These are phyloP conservation scores for Cryptomyrus ogoouensis DNA, from an alignment of 2,113 vertebrate species.

Conservation along the genomic window DNA sequence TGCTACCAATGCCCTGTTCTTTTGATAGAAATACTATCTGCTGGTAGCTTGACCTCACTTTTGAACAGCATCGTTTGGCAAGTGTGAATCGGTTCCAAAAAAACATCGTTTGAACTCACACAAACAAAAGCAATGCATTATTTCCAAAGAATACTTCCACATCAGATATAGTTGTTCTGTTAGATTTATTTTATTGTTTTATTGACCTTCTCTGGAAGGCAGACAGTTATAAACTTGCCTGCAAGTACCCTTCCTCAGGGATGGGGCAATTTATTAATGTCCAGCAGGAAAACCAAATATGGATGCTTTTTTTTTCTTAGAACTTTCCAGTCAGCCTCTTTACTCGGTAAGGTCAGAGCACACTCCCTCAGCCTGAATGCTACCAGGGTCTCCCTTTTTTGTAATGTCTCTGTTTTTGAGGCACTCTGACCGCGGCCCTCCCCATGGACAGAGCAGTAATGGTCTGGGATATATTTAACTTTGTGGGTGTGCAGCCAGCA, in stretches of 20 bases:
- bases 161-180: background rate
- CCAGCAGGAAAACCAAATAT: background rate
- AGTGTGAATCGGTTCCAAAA: background rate
- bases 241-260: background rate
- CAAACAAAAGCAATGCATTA: background rate
- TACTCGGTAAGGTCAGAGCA: background rate
- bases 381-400: background rate
- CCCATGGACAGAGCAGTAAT: background rate
- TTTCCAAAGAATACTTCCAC: background rate
- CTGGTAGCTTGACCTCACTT: background rate
- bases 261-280: conserved; percentile 2
- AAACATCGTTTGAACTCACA: background rate
- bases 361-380: background rate
- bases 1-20: no score
- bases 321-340: background rate
- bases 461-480: background rate
- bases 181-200: background rate
- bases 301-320: background rate
- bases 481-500: background rate
- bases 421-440: background rate
- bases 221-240: conserved; percentile 8
- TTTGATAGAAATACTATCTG: background rate
- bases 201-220: conserved; percentile 1
- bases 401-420: background rate
- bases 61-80: background rate